These are phyloP conservation scores for Drosophila pseudoananassae DNA, from an alignment of 1,140 invertebrate genomes.

Conservation along the genomic window DNA sequence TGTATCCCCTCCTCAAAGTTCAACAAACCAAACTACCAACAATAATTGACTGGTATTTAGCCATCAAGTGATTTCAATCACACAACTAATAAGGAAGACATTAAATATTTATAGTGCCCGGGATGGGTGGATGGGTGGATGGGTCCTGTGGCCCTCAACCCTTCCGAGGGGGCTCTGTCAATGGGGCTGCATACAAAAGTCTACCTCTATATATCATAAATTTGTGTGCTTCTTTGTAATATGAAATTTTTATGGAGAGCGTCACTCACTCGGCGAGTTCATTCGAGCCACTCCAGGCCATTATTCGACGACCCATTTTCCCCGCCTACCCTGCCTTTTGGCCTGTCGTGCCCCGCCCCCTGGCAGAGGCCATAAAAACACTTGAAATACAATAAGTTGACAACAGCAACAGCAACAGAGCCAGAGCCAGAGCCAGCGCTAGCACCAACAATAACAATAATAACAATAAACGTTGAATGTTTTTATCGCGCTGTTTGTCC, in stretches of 20 bases:
- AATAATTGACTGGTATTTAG: not conserved
- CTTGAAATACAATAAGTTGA: conserved; percentile 72
- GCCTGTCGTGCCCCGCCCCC: not conserved
- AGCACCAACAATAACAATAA: conserved; percentile 41
- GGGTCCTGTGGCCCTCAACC: not conserved
- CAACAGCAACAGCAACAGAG: conserved; percentile 28
- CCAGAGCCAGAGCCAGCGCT: conserved; percentile 7
- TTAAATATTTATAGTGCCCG: conserved; percentile 22
- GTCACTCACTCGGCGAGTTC: conserved; percentile 38
- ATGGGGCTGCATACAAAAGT: not conserved
- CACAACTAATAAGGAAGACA: conserved; percentile 25
- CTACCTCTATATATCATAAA: not conserved
- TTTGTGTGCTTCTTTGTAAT: conserved; percentile 7
- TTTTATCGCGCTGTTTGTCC: conserved; percentile 73
- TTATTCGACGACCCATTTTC: conserved; percentile 13
- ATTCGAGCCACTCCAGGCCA: conserved; percentile 11
- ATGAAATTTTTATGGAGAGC: conserved; percentile 42
- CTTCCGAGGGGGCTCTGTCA: conserved; percentile 1
- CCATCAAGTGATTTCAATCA: conserved; percentile 3
- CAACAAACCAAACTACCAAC: not conserved
- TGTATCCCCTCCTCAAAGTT: too few relatives aligned
- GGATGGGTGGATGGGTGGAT: not conserved
- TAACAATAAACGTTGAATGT: conserved; percentile 61
- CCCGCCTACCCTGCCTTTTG: not conserved
- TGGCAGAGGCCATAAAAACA: conserved; percentile 57